These are phyloP conservation scores for Drosophila ogumai DNA, from an alignment of 1,140 invertebrate genomes.

Conservation along the genomic window DNA sequence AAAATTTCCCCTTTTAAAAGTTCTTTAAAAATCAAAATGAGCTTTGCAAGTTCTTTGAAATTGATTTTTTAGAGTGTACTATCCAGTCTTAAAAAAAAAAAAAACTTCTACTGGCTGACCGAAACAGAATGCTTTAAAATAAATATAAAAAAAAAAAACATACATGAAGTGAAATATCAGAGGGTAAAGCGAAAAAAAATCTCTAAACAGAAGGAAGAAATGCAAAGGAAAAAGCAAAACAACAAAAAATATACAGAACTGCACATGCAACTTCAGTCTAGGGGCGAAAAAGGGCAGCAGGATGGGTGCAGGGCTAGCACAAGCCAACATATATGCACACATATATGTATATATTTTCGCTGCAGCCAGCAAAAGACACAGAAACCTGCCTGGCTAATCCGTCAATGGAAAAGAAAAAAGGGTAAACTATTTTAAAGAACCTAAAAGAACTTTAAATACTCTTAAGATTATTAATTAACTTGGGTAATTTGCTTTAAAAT, in stretches of 20 bases:
- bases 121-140: constrained; percentile 25
- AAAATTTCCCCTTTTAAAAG: no score
- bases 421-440: not conserved
- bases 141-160: constrained; percentile 18
- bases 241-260: constrained; percentile 21
- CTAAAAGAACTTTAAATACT: not conserved
- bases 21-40: no score
- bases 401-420: constrained; percentile 52
- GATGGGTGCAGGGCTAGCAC: constrained; percentile 18
- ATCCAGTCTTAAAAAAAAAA: constrained; percentile 19
- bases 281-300: constrained; percentile 1
- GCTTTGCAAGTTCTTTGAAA: no score
- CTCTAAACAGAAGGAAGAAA: constrained; percentile 40
- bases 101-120: constrained; percentile 33
- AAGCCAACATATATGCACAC: constrained; percentile 35
- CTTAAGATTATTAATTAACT: not conserved
- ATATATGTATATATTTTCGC: constrained; percentile 11
- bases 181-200: constrained; percentile 32
- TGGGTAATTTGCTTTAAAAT: no score
- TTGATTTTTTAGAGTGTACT: not conserved
- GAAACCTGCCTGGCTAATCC: constrained; percentile 55
- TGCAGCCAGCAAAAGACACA: constrained; percentile 27
- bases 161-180: constrained; percentile 36
- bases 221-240: constrained; percentile 6
- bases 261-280: constrained; percentile 63